Conservation (phyloP, 2,113 vertebrate species). For the Riparia riparia region DNA sequence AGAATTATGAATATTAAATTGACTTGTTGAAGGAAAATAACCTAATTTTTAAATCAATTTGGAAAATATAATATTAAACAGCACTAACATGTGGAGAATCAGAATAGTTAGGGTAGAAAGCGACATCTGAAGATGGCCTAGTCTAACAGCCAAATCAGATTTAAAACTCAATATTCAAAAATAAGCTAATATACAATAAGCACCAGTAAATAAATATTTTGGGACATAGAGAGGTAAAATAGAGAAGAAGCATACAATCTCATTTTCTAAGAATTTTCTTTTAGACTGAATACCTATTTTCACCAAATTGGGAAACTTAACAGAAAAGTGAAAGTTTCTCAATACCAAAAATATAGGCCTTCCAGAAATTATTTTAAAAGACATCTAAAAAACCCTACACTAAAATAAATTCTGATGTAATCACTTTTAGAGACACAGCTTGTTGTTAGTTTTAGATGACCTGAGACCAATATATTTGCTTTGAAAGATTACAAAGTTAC, state of each 20-base stretch:
- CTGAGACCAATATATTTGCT: neutral
- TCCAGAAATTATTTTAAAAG: neutral
- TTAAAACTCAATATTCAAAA: neutral
- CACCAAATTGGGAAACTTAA: neutral
- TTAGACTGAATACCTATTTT: neutral
- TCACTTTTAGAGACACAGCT: neutral
- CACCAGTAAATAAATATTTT: neutral
- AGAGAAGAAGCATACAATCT: neutral
- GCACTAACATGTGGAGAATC: neutral
- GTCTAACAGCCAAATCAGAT: neutral
- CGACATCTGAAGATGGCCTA: neutral
- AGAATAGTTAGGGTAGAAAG: neutral
- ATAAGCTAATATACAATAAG: neutral
- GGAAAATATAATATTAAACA: neutral
- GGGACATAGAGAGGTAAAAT: neutral
- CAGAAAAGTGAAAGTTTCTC: neutral
- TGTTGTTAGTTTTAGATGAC: neutral
- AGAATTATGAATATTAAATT: neutral
- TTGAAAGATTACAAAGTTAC: neutral
- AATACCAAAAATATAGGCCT: neutral
- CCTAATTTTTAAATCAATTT: neutral
- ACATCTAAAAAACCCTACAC: accelerated
- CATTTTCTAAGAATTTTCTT: neutral
- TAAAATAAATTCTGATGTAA: neutral
- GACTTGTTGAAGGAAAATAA: neutral